Evolutionary conservation across 2,888 invertebrate genomes (phyloP), one percentile per base, ranked within the genome.

Genomic region (Acrobasis suavella): DNA sequence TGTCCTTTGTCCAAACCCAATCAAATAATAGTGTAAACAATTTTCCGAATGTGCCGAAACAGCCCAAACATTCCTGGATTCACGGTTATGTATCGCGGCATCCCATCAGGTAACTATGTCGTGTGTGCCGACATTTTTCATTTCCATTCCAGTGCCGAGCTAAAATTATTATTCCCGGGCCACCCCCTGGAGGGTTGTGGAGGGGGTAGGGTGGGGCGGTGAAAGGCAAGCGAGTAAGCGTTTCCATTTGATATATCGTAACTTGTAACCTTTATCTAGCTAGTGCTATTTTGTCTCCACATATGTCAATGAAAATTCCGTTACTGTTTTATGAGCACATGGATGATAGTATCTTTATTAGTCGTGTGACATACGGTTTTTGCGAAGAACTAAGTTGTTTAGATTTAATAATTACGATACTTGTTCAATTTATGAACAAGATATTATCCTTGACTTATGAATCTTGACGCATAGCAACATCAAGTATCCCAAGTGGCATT

Each of bases 51-150:
- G 46, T 46, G 46, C 46, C 46, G 14, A 46, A 46, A 46, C 46
- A n/a, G 46, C 46, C 46, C 46, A 14, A 46, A 46, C 14, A 46
- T 46, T 46, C 46, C 46, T n/a, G 46, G 46, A 14, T 46, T 46
- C 46, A 14, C n/a, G 10, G 46, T 14, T 46, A n/a, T 1, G 46
- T 46, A 46, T 46, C 46, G 46, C 46, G 46, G 46, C 12, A 46
- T 46, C 46, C 46, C 46, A 46, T 71, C 69, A 72, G 72, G 73
- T 72, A 70, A 70, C 15, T 72, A 71, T 67, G 66, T 66, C 70
- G 70, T 68, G 70, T 70, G 69, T 61, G 62, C 61, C 75, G 80
- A 78, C 80, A 85, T 85, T 85, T 75, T 75, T 75, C 74, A 78
- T 75, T 75, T 76, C 74, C 74, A 71, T 67, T 67, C 70, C 72